Evolutionary conservation across 2,888 invertebrate genomes (phyloP).

Genomic region (Epistrophe grossulariae): DNA sequence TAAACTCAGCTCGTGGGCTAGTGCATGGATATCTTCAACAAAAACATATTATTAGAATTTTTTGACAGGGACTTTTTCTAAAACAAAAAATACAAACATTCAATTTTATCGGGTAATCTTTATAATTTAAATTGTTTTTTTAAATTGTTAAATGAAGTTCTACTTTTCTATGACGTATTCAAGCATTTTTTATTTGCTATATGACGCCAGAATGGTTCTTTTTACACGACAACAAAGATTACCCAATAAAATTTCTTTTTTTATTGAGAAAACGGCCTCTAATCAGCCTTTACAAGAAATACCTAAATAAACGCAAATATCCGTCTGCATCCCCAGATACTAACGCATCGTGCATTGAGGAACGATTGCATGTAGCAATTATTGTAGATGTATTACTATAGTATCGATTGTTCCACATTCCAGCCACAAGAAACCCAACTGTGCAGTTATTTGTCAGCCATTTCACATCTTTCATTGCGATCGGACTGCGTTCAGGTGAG

Average conservation of each 20-base stretch:
- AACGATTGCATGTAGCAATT: slow-evolving; percentile 91
- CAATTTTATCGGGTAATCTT: no score
- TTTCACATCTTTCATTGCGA: slow-evolving; percentile 95
- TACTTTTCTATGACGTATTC: no score
- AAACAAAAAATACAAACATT: no score
- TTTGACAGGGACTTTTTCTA: no score
- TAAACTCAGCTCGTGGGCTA: slow-evolving; percentile 93
- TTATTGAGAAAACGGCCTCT: no score
- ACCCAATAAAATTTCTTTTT: no score
- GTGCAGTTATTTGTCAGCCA: slow-evolving; percentile 95
- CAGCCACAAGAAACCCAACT: slow-evolving; percentile 94
- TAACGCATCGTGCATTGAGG: slow-evolving; percentile 92
- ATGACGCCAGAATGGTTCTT: no score
- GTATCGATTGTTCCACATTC: slow-evolving; percentile 95
- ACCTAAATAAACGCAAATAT: slow-evolving; percentile 92
- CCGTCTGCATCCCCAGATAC: slow-evolving; percentile 96
- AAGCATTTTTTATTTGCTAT: no score
- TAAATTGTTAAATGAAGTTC: no score
- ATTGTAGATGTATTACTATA: slow-evolving; percentile 94
- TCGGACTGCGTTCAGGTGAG: slow-evolving; percentile 93
- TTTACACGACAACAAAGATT: no score
- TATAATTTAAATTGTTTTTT: no score
- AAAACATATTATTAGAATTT: not conserved
- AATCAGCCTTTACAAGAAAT: slow-evolving; percentile 49
- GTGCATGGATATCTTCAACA: slow-evolving; percentile 91